phyloP scores from a whole-genome alignment of 2,797 vertebrate genomes.

The Tinamus major region DNA sequence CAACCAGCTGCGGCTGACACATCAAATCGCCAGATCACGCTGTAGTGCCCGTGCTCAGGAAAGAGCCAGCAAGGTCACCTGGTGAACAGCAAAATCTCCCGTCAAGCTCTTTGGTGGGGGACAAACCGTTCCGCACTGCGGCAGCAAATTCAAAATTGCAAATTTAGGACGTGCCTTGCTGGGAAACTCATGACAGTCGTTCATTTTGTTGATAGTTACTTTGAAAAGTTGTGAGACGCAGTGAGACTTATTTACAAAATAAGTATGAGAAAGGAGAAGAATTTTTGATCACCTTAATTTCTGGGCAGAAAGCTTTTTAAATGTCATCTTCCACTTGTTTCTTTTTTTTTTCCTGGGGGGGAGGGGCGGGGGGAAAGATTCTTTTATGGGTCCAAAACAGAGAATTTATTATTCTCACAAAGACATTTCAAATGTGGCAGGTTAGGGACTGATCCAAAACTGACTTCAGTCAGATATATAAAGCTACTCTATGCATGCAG shows the following conservation, averaged over 20 bases:
- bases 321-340: neutral
- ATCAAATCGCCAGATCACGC: neutral
- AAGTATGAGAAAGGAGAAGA: neutral
- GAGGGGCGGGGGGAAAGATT: too few relatives aligned
- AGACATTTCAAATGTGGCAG: neutral
- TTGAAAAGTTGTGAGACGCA: neutral
- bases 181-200: neutral
- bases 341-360: too few relatives aligned
- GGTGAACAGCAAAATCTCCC: neutral
- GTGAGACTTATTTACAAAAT: neutral
- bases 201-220: neutral
- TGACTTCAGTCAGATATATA: neutral
- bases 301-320: neutral
- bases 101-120: neutral
- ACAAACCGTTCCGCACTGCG: neutral
- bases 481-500: neutral
- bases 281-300: neutral
- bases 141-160: neutral
- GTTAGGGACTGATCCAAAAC: neutral
- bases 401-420: neutral
- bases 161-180: neutral
- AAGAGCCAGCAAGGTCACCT: neutral
- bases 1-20: neutral
- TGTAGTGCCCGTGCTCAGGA: neutral
- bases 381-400: neutral